Evolutionary conservation across 2,113 vertebrate species (phyloP).

Genomic region (Zeus faber): DNA sequence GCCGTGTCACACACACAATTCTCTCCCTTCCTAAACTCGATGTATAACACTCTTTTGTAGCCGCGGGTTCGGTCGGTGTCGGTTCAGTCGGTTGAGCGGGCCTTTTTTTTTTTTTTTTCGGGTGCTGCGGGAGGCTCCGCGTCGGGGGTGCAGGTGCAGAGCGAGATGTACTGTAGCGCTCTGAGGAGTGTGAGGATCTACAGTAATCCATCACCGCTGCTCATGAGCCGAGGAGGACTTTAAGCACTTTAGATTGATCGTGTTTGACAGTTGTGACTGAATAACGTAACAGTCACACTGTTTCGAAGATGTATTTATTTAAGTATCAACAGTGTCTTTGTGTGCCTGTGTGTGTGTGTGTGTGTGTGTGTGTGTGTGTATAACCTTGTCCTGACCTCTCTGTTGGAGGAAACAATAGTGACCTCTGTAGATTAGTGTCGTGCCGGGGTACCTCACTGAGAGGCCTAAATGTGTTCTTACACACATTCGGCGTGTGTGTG

Average conservation of each 20-base stretch:
- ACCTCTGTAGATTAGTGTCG: too few species aligned
- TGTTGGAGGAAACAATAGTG: background rate
- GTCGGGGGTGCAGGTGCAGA: conserved; percentile 34
- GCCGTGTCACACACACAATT: too few species aligned
- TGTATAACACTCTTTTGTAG: too few species aligned
- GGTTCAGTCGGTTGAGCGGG: too few species aligned
- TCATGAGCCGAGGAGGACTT: conserved; percentile 22
- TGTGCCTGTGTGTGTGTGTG: background rate
- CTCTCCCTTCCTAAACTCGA: too few species aligned
- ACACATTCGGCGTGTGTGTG: background rate
- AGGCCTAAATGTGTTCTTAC: background rate
- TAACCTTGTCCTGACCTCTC: background rate
- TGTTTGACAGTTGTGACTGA: conserved; percentile 49
- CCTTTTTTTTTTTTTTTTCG: too few species aligned
- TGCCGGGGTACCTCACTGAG: too few species aligned
- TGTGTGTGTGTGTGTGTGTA: background rate
- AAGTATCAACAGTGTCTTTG: conserved; percentile 18
- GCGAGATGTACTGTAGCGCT: conserved; percentile 42
- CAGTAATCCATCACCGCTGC: background rate
- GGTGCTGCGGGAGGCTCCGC: too few species aligned
- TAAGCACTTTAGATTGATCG: conserved; percentile 29
- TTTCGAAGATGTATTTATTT: conserved; percentile 25
- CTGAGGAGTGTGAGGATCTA: background rate
- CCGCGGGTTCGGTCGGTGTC: too few species aligned
- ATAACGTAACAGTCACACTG: conserved; percentile 32